Conservation (phyloP, 2,888 invertebrate species). For the Himalopsyche anomala region DNA sequence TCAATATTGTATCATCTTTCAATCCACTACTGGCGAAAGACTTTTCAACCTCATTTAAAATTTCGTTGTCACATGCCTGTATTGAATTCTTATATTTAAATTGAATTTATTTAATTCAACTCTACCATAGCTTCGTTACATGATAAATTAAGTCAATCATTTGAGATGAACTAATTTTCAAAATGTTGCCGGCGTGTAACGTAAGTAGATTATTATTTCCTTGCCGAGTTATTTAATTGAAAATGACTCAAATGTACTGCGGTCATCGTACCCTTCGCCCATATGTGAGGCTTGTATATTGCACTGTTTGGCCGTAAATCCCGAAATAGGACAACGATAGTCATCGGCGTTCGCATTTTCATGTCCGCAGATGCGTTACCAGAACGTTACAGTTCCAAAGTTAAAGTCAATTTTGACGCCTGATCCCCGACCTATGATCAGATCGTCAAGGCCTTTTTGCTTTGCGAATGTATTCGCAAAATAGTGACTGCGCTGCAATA, state of each 20-base stretch:
- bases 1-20: too few relatives aligned
- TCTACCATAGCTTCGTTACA: not conserved
- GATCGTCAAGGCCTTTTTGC: too few relatives aligned
- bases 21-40: not conserved
- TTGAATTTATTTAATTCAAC: not conserved
- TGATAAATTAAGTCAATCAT: too few relatives aligned
- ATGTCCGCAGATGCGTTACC: not conserved
- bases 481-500: too few relatives aligned
- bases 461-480: too few relatives aligned
- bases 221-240: not conserved
- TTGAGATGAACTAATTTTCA: not conserved
- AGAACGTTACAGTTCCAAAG: not conserved
- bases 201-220: too few relatives aligned
- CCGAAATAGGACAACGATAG: not conserved
- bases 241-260: constrained; percentile 4
- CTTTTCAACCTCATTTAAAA: not conserved
- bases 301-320: constrained; percentile 11
- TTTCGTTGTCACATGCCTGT: not conserved
- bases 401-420: not conserved
- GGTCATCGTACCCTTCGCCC: constrained; percentile 3
- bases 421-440: not conserved
- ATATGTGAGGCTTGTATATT: not conserved
- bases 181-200: not conserved
- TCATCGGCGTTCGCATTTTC: constrained; percentile 2
- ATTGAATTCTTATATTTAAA: not conserved